A percentile compares a stretch with the other conserved stretches of the same genome.
Conservation (phyloP, 2,113 vertebrate species). For the Sphyrna mokarran region DNA sequence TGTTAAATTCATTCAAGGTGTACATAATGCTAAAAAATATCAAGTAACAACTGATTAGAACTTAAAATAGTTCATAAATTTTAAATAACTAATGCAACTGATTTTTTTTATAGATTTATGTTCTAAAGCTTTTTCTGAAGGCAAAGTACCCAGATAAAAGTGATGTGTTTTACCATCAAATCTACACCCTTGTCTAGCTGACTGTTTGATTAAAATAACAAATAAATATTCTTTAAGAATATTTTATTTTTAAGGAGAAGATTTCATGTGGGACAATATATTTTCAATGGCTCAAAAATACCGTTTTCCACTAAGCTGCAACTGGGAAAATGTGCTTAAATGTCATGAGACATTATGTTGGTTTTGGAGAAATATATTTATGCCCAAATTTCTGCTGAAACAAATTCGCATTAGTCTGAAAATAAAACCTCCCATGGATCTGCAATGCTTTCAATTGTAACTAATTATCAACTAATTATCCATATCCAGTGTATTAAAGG, state of each 20-base stretch:
- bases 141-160: not conserved
- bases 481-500: no score
- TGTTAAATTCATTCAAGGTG: not conserved
- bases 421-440: not conserved
- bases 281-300: not conserved
- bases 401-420: not conserved
- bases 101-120: not conserved
- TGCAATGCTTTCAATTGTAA: not conserved
- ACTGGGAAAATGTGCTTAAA: not conserved
- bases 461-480: not conserved
- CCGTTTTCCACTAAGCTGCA: not conserved
- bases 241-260: not conserved
- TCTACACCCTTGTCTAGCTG: not conserved
- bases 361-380: not conserved
- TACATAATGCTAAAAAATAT: not conserved
- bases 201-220: not conserved
- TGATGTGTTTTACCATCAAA: not conserved
- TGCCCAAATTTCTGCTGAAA: not conserved
- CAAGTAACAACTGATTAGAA: not conserved
- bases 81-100: not conserved
- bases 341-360: no score
- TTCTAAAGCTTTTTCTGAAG: not conserved
- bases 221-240: not conserved
- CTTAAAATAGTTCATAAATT: not conserved
- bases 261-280: not conserved